Base-by-base conservation (phyloP, 2,113 vertebrate genomes). In the Sander lucioperca region DNA sequence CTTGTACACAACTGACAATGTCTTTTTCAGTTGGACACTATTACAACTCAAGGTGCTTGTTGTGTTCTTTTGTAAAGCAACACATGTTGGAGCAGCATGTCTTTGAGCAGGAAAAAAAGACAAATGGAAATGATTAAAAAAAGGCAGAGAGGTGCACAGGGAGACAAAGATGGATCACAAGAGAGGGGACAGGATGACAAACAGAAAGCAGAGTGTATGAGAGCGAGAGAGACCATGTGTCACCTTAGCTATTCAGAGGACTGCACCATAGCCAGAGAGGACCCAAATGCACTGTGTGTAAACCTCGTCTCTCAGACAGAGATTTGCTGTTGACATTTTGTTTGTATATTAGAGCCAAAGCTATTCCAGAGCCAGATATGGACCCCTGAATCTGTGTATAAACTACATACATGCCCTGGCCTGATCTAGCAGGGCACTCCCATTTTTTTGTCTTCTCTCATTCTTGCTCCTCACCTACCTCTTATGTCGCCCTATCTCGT, bases 81-180 rank as follows among this genome's bases (percentile, higher is more conserved):
- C 51, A 59, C 51, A 54, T 54, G 51, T 74, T 50, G 72, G n/a
- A 54, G 66, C 43, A 30, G 45, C 16, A 16, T 59, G 71, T 19
- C 27, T 54, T 48, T 14, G 47, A 25, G 57, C 12, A 12, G n/a
- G 59, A 21, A 4, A 19, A 39, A 71, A 54, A 72, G 66, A 54
- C 65, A 27, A 64, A 65, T 74, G 39, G 72, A 27, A 45, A 25
- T 61, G 75, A 83, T 75, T 72, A 53, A 59, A 51, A 56, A 45
- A 50, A 16, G n/a, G 25, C 61, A 50, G 15, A 51, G 39, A 65
- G 27, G 51, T 70, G 58, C 76, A 48, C 25, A 53, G 45, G 21
- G 23, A 33, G 66, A 54, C 65, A 71, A 61, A 66, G 66, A 70
- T 47, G 12, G 57, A 80, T 65, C 51, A 63, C 27, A 51, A 23